Evolutionary conservation across 23 tunicate species (phyloP).

Genomic region (Ascidia mentula): DNA sequence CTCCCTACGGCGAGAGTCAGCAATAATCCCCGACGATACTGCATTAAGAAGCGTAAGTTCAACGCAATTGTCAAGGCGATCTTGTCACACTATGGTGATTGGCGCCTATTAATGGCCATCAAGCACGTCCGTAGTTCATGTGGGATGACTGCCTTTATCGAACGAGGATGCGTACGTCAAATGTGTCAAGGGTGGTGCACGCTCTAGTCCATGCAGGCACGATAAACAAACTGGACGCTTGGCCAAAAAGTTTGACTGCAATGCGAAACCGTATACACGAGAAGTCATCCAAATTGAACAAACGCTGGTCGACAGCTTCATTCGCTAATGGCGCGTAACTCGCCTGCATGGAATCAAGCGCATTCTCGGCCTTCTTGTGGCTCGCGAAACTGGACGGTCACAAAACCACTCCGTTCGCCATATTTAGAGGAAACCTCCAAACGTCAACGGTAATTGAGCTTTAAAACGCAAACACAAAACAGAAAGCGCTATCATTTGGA

Average conservation of each 20-base stretch:
- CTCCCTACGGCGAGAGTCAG: too few species aligned
- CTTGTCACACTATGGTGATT: background rate
- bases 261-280: background rate
- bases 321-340: conserved; percentile 12
- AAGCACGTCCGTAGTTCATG: background rate
- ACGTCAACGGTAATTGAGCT: too few species aligned
- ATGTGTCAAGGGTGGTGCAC: background rate
- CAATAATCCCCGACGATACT: too few species aligned
- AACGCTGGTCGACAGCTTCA: conserved; percentile 10
- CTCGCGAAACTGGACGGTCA: too few species aligned
- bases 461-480: too few species aligned
- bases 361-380: background rate
- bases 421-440: too few species aligned
- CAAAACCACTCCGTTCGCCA: too few species aligned
- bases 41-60: too few species aligned
- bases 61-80: conserved; percentile 9
- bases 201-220: background rate
- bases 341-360: background rate
- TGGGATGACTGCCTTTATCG: background rate
- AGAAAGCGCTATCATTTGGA: too few species aligned
- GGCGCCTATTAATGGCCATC: background rate
- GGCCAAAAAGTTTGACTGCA: background rate
- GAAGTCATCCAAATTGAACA: conserved; percentile 4
- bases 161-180: conserved; percentile 11
- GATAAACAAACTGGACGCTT: background rate